Evolutionary conservation across 2,888 invertebrate species (phyloP), one percentile per base, ranked within the genome.

Genomic region (Amblyjoppa proteus): DNA sequence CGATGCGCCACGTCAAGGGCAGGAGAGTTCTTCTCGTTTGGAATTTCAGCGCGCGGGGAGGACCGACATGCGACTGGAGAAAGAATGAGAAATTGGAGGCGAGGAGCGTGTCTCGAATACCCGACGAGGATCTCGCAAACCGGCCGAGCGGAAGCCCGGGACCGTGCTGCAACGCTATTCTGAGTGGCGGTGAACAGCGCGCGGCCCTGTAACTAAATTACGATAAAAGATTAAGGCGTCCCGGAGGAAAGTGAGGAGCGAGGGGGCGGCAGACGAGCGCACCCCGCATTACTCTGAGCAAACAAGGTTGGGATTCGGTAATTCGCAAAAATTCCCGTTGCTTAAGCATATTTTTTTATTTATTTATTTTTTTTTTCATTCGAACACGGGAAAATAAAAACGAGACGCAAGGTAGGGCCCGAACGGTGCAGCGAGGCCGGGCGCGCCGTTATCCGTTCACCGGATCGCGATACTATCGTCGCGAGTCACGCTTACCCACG

Each of bases 401-500:
- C 88, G 91, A 51, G 61, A 64, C 49, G 31, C 20, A 71, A 38
- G 81, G 53, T 76, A 38, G 64, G 38, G 70, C 51, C 16, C 45
- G 73, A 34, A 13, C n/a, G 74, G 71, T 66, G 45, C 41, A 64
- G 49, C 49, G 56, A 41, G 77, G 68, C 89, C 88, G 87, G 88
- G 89, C 88, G 88, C 82, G 86, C 87, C 90, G 90, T 92, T 93
- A 93, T 93, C 92, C 90, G 82, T 64, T 74, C 86, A 86, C 82
- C 90, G 89, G 90, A 93, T 93, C 92, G 88, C 90, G 93, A 93
- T 93, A 89, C 81, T 92, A 93, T 93, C 92, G 89, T 89, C 81
- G 76, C 89, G 86, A 91, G 92, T 93, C 93, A 93, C 93, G 93
- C 92, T 92, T 92, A 89, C 91, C 89, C 89, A 87, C 89, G 86